Conservation (phyloP, 2,888 invertebrate genomes). For the Geophilus truncorum region DNA sequence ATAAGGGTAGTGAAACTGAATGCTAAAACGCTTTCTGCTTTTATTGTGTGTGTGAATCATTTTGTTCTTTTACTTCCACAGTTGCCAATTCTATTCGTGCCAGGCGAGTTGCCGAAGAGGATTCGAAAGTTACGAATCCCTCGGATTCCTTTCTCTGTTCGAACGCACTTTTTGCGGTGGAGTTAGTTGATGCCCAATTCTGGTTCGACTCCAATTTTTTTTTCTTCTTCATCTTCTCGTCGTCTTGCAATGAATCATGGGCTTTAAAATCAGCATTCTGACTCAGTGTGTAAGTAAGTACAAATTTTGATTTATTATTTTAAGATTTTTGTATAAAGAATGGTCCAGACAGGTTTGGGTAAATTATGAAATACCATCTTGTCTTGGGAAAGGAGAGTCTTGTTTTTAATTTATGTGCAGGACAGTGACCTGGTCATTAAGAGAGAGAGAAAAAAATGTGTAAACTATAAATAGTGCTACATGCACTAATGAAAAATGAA, state of each 20-base stretch:
- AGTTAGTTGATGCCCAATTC: background rate
- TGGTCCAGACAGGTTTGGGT: background rate
- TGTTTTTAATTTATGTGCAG: background rate
- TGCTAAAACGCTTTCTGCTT: background rate
- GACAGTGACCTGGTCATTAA: background rate
- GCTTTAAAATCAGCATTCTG: slow-evolving; percentile 10
- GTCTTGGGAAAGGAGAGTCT: background rate
- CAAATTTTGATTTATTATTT: background rate
- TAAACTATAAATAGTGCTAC: too few species aligned
- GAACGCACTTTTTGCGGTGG: background rate
- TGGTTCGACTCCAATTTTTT: slow-evolving; percentile 3
- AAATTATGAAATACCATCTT: background rate
- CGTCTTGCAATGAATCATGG: background rate
- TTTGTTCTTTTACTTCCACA: background rate
- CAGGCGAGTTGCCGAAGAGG: background rate
- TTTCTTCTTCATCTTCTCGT: background rate
- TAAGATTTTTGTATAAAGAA: background rate
- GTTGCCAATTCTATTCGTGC: background rate
- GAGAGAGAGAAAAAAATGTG: too few species aligned
- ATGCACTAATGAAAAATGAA: too few species aligned
- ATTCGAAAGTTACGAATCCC: background rate
- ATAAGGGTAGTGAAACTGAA: background rate
- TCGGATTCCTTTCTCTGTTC: background rate
- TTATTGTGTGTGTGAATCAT: background rate
- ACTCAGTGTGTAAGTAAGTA: background rate